These are phyloP conservation scores for Psilopogon haemacephalus DNA, from an alignment of 2,113 vertebrate species.

Conservation along the genomic window DNA sequence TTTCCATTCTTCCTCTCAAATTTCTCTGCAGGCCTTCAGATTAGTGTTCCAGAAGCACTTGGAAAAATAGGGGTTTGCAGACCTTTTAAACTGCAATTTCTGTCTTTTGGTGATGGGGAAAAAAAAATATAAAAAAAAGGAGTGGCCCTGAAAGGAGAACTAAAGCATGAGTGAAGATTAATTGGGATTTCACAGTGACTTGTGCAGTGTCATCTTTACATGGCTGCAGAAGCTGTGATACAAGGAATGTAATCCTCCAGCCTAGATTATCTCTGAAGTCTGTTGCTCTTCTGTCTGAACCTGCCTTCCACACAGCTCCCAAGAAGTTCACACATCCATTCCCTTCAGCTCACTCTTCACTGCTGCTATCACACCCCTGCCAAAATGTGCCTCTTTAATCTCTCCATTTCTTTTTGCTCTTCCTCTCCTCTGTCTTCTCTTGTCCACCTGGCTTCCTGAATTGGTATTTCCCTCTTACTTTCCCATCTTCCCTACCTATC, in stretches of 20 bases:
- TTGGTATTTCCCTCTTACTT: neutral
- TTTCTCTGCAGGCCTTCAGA: neutral
- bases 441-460: neutral
- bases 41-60: neutral
- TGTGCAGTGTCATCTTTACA: neutral
- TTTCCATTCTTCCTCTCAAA: neutral
- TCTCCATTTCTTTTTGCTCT: neutral
- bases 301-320: neutral
- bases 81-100: slow-evolving; percentile 7
- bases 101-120: neutral
- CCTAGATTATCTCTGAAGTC: neutral
- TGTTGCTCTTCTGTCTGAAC: neutral
- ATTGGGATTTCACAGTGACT: neutral
- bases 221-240: neutral
- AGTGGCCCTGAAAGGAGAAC: neutral
- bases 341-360: neutral
- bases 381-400: neutral
- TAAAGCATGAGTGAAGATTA: neutral
- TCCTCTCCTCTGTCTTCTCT: neutral
- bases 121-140: neutral
- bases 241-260: neutral
- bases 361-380: neutral
- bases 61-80: slow-evolving; percentile 21
- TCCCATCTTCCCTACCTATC: neutral
- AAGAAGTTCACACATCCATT: neutral